These are phyloP conservation scores for Labeo calbasu DNA, from an alignment of 2,797 vertebrate species.

Conservation along the genomic window DNA sequence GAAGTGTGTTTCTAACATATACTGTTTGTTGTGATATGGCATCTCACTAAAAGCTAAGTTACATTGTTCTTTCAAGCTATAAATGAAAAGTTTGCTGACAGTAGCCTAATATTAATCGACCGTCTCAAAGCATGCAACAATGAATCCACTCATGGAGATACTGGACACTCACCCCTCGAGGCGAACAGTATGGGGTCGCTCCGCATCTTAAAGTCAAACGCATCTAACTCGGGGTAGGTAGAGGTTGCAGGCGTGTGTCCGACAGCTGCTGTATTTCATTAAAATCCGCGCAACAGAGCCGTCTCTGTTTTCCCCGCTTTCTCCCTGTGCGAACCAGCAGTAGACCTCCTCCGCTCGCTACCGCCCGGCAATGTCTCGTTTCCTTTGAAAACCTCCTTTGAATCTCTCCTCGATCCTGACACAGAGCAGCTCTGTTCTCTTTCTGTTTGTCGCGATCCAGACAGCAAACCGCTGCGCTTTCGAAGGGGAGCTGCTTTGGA, in stretches of 20 bases:
- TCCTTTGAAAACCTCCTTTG: slow-evolving; percentile 64
- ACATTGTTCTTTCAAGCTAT: not conserved
- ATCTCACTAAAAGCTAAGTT: not conserved
- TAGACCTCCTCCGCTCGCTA: slow-evolving; percentile 25
- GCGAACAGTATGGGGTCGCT: slow-evolving; percentile 80
- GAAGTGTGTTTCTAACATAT: not conserved
- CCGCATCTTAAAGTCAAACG: slow-evolving; percentile 75
- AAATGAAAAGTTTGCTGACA: not conserved
- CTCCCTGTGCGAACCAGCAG: slow-evolving; percentile 8
- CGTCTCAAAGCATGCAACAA: not conserved
- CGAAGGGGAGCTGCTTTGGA: slow-evolving; percentile 10
- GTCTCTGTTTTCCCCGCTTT: slow-evolving; percentile 48
- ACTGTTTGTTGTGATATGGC: not conserved
- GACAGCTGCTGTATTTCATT: slow-evolving; percentile 65
- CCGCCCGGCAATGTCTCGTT: slow-evolving; percentile 52
- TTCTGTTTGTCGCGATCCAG: slow-evolving; percentile 30
- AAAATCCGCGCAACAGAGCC: slow-evolving; percentile 49
- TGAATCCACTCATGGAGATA: not conserved
- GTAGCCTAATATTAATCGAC: not conserved
- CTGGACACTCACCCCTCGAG: slow-evolving; percentile 77
- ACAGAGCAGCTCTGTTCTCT: slow-evolving; percentile 47
- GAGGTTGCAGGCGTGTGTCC: slow-evolving; percentile 61
- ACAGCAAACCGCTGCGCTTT: slow-evolving; percentile 15
- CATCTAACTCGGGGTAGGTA: slow-evolving; percentile 67
- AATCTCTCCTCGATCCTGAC: slow-evolving; percentile 53